A percentile compares a stretch with the other conserved stretches of the same genome.
Evolutionary conservation across 2,113 vertebrate species (phyloP).

Genomic region (Epinephelus cyanopodus): DNA sequence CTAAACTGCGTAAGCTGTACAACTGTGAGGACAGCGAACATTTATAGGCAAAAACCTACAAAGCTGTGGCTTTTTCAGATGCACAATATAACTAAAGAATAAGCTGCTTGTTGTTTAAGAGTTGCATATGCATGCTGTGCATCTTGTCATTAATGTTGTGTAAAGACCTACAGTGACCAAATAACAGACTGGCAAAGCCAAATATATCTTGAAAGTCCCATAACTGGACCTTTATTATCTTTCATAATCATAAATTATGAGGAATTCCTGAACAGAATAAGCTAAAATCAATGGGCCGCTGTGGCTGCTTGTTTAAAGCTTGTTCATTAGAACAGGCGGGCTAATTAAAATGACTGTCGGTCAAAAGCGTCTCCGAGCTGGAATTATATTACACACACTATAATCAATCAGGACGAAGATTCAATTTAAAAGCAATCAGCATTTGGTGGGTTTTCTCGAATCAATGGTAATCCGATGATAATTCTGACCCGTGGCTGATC

Average conservation of each 20-base stretch:
- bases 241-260: conserved; percentile 34
- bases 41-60: too few relatives aligned
- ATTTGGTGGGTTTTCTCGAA: conserved; percentile 72
- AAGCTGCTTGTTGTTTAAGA: not conserved
- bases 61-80: not conserved
- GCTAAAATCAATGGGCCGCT: conserved; percentile 34
- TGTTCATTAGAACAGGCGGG: conserved; percentile 66
- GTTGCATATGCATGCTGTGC: not conserved
- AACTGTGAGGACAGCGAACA: too few relatives aligned
- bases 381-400: conserved; percentile 74
- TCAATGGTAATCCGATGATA: conserved; percentile 85
- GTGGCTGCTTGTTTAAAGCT: conserved; percentile 38
- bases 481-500: conserved; percentile 76
- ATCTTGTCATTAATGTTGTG: not conserved
- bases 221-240: conserved; percentile 21
- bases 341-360: conserved; percentile 80
- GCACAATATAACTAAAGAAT: not conserved
- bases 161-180: not conserved
- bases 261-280: conserved; percentile 17
- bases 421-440: conserved; percentile 86
- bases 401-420: conserved; percentile 82
- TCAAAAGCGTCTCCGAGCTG: conserved; percentile 64
- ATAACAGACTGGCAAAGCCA: not conserved
- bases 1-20: too few relatives aligned
- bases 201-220: not conserved